A percentile compares a stretch with the other conserved stretches of the same genome.
phyloP scores from a whole-genome alignment of 2,113 vertebrate species.

The Cottus gobio region DNA sequence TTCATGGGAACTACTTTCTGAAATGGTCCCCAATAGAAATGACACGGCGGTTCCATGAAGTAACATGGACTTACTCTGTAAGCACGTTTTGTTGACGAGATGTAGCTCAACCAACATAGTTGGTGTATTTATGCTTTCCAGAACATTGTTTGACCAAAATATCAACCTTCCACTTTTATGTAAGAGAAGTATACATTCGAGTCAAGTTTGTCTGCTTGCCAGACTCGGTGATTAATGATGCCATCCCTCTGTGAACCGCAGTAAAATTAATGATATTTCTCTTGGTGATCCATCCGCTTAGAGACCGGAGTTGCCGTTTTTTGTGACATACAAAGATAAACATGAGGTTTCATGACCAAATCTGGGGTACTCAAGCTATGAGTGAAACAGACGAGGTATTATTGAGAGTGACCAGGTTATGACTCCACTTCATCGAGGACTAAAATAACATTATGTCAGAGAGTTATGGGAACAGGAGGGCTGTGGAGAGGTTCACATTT shows the following conservation, averaged over 20 bases:
- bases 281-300: slow-evolving; percentile 19
- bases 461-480: slow-evolving; percentile 68
- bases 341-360: slow-evolving; percentile 65
- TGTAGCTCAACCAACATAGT: neutral
- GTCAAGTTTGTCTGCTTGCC: neutral
- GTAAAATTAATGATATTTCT: slow-evolving; percentile 29
- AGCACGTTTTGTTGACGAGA: neutral
- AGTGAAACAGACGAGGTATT: slow-evolving; percentile 54
- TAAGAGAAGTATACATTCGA: slow-evolving; percentile 24
- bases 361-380: slow-evolving; percentile 39
- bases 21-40: neutral
- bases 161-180: neutral
- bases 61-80: neutral
- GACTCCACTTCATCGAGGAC: slow-evolving; percentile 56
- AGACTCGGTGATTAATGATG: slow-evolving; percentile 36
- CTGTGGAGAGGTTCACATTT: slow-evolving; percentile 38
- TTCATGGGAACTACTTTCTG: neutral
- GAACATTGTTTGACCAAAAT: slow-evolving; percentile 6
- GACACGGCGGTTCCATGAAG: neutral
- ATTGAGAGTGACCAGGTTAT: slow-evolving; percentile 60
- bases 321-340: slow-evolving; percentile 53
- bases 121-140: neutral
- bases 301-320: slow-evolving; percentile 37
- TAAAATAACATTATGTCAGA: slow-evolving; percentile 77
- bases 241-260: slow-evolving; percentile 20